phyloP scores from a whole-genome alignment of 2,888 invertebrate genomes.

The Gymnocheta viridis region DNA sequence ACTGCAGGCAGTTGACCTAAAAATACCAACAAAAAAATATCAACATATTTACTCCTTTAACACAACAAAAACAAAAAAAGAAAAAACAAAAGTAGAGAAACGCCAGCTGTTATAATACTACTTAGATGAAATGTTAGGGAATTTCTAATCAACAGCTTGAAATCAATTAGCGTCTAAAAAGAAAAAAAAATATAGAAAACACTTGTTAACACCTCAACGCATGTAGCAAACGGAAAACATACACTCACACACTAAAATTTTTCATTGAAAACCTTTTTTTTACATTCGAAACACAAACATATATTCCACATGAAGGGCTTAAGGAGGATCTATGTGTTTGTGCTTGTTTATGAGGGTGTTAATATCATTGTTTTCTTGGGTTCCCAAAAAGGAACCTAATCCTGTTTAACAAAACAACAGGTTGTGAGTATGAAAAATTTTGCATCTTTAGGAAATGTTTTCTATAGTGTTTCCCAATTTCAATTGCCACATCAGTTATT shows the following conservation, averaged over 20 bases:
- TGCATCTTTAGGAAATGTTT: slow-evolving; percentile 9
- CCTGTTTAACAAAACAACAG: slow-evolving; percentile 5
- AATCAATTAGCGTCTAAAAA: slow-evolving; percentile 72
- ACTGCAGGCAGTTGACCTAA: slow-evolving; percentile 9
- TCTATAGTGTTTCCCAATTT: neutral
- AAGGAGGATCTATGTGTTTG: neutral
- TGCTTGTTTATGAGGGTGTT: slow-evolving; percentile 11
- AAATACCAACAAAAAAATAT: neutral
- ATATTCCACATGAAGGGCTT: slow-evolving; percentile 32
- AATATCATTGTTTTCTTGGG: neutral
- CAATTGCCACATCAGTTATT: neutral
- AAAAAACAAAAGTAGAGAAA: neutral
- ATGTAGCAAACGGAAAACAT: slow-evolving; percentile 69
- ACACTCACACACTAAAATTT: neutral
- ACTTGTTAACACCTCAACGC: slow-evolving; percentile 79
- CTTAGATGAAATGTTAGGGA: neutral
- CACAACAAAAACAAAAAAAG: neutral
- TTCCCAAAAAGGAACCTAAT: neutral
- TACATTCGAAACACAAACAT: neutral
- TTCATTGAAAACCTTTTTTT: neutral
- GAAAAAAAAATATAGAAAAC: slow-evolving; percentile 66
- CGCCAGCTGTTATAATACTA: slow-evolving; percentile 31
- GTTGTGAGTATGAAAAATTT: neutral
- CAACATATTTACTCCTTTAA: slow-evolving; percentile 20
- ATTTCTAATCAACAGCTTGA: slow-evolving; percentile 26